These are phyloP conservation scores for Euwallacea similis DNA, from an alignment of 1,140 invertebrate genomes.

Conservation along the genomic window DNA sequence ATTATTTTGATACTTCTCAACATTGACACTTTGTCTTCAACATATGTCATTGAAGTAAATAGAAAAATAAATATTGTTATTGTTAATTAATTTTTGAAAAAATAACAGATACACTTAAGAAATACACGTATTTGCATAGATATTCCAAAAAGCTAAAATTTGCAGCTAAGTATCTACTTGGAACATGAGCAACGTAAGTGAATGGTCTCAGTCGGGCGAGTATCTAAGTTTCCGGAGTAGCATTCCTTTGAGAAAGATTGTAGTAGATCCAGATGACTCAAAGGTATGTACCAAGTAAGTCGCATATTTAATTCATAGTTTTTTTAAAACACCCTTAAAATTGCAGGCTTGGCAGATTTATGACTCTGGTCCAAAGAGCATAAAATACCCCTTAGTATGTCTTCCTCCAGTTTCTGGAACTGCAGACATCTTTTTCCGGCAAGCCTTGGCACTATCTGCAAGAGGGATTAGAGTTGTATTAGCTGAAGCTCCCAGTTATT, in stretches of 20 bases:
- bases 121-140: too few relatives aligned
- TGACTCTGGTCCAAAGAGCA: constrained; percentile 80
- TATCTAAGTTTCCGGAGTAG: constrained; percentile 85
- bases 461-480: constrained; percentile 83
- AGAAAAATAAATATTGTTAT: too few relatives aligned
- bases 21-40: too few relatives aligned
- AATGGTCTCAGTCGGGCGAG: constrained; percentile 75
- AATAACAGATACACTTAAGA: too few relatives aligned
- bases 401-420: constrained; percentile 87
- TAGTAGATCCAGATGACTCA: constrained; percentile 75
- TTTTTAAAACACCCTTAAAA: neutral
- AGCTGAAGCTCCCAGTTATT: constrained; percentile 83
- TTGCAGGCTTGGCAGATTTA: constrained; percentile 83
- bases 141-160: too few relatives aligned
- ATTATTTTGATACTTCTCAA: too few relatives aligned
- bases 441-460: constrained; percentile 75
- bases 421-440: constrained; percentile 85
- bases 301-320: neutral
- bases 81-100: too few relatives aligned
- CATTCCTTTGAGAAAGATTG: constrained; percentile 77
- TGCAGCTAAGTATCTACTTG: too few relatives aligned
- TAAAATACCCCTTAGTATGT: constrained; percentile 80
- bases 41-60: too few relatives aligned
- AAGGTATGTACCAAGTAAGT: constrained; percentile 48
- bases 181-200: constrained; percentile 67